Conservation (phyloP, 2,113 vertebrate genomes). For the Eulemur rufifrons region DNA sequence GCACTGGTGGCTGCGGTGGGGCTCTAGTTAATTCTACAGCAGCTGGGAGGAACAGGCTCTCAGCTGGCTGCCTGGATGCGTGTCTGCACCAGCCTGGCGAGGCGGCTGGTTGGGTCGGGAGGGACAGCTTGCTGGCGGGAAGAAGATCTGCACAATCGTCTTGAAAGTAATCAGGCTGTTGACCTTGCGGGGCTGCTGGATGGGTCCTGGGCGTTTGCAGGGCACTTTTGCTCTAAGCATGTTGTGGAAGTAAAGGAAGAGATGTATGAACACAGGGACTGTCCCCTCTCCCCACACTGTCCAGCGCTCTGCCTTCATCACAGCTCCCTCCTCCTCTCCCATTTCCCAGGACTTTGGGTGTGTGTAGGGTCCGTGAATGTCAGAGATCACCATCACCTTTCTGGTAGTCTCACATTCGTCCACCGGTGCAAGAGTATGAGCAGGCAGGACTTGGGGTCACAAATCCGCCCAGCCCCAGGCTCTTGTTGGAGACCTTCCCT, state of each 20-base stretch:
- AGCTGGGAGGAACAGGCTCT: slow-evolving; percentile 18
- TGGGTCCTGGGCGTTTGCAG: not conserved
- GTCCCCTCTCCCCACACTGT: not conserved
- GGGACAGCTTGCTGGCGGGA: not conserved
- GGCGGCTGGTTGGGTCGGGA: not conserved
- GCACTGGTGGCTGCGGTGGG: slow-evolving; percentile 26
- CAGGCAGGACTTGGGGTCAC: not conserved
- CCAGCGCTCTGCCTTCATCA: not conserved
- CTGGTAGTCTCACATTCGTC: not conserved
- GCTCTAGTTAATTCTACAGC: slow-evolving; percentile 45
- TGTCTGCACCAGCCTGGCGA: not conserved
- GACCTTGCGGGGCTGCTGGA: not conserved
- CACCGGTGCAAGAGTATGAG: not conserved
- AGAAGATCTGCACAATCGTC: not conserved
- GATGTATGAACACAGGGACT: not conserved
- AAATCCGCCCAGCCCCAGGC: not conserved
- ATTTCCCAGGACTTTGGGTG: not conserved
- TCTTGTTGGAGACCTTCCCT: not conserved
- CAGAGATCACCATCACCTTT: not conserved
- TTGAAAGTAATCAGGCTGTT: not conserved
- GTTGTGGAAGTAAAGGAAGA: not conserved
- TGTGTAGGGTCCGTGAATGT: not conserved
- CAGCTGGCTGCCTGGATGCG: slow-evolving; percentile 9
- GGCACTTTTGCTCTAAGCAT: not conserved
- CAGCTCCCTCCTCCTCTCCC: not conserved